Evolutionary conservation across 2,113 vertebrate genomes (phyloP).

Genomic region (Seriola dumerili): DNA sequence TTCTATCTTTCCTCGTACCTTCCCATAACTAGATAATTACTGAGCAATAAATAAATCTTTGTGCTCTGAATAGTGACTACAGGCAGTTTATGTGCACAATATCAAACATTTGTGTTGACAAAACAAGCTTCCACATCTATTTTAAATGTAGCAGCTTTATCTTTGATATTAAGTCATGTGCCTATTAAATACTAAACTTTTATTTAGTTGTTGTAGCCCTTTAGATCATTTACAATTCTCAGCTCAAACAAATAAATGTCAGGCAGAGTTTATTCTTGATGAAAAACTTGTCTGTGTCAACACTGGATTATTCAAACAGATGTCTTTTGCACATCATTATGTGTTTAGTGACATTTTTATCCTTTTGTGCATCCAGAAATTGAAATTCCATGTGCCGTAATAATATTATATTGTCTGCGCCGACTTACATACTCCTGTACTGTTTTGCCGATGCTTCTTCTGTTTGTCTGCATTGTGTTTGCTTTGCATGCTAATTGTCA

Average conservation of each 20-base stretch:
- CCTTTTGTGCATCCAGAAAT: not conserved
- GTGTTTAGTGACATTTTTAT: not conserved
- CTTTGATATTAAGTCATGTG: too few species aligned
- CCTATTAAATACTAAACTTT: too few species aligned
- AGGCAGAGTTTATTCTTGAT: not conserved
- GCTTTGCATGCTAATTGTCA: slow-evolving; percentile 32
- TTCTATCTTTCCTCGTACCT: too few species aligned
- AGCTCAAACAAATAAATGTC: not conserved
- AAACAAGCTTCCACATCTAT: too few species aligned
- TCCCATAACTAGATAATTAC: too few species aligned
- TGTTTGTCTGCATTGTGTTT: not conserved
- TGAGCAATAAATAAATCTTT: too few species aligned
- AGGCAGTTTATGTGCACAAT: too few species aligned
- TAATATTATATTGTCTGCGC: not conserved
- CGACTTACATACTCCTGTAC: not conserved
- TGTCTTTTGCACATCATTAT: not conserved
- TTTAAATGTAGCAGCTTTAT: too few species aligned
- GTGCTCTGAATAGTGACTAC: too few species aligned
- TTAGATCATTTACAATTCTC: too few species aligned
- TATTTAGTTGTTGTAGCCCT: too few species aligned
- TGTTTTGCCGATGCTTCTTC: slow-evolving; percentile 9
- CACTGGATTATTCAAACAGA: not conserved
- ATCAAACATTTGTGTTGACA: too few species aligned
- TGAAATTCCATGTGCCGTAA: not conserved
- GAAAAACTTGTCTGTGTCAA: not conserved